Evolutionary conservation across 2,888 invertebrate genomes (phyloP).

Genomic region (Dynastes hyllus): DNA sequence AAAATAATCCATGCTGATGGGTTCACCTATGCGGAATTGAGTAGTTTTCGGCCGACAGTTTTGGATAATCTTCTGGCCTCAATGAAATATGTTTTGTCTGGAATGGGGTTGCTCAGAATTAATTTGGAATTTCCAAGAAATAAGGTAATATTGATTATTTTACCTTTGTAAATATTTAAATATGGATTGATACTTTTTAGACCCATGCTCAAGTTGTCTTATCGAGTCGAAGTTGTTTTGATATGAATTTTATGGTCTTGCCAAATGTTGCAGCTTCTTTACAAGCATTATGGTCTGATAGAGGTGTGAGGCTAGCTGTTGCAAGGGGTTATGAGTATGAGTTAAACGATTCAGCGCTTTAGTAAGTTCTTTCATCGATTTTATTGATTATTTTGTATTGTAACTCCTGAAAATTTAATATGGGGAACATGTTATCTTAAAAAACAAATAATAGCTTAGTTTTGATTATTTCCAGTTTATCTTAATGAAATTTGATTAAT

Average conservation of each 20-base stretch:
- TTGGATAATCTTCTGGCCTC: constrained; percentile 78
- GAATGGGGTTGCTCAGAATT: constrained; percentile 78
- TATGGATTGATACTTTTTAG: constrained; percentile 60
- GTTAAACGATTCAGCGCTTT: constrained; percentile 79
- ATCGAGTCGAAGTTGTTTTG: constrained; percentile 73
- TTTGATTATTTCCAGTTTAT: no score
- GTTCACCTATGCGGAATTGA: constrained; percentile 76
- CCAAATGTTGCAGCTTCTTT: constrained; percentile 73
- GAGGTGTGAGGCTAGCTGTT: constrained; percentile 77
- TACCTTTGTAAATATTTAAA: not conserved
- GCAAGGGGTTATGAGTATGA: constrained; percentile 80
- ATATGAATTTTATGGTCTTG: constrained; percentile 74
- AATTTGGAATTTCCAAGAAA: constrained; percentile 77
- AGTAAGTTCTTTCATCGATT: constrained; percentile 70
- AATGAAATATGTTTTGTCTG: constrained; percentile 80
- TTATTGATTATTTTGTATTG: not conserved
- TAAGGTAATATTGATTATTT: constrained; percentile 67
- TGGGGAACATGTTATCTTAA: no score
- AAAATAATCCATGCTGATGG: constrained; percentile 81
- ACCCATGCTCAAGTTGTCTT: constrained; percentile 73
- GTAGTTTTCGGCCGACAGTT: constrained; percentile 78
- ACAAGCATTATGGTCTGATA: constrained; percentile 77
- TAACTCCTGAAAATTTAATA: no score
- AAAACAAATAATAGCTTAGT: no score
- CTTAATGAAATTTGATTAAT: no score